Conservation (phyloP, 1,140 invertebrate species). For the Danaus plexippus region DNA sequence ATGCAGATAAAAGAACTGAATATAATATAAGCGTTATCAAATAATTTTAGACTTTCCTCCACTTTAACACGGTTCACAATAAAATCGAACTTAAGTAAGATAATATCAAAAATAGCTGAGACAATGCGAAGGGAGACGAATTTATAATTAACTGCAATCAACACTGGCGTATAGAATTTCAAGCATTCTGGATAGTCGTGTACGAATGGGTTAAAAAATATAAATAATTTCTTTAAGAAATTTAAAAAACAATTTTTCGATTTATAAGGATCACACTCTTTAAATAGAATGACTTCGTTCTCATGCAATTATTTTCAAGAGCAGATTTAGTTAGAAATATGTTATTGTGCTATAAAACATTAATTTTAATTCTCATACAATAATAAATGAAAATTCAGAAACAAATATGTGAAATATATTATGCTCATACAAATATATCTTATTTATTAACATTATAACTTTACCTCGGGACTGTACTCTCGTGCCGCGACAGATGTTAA, state of each 20-base stretch:
- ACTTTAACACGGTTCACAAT: too few species aligned
- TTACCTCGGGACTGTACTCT: conserved; percentile 29
- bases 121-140: conserved; percentile 63
- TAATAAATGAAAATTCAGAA: conserved; percentile 1
- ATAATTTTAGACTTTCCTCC: conserved; percentile 19
- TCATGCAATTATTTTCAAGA: too few species aligned
- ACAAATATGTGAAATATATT: too few species aligned
- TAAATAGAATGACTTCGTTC: too few species aligned
- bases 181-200: conserved; percentile 44
- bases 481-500: conserved; percentile 67
- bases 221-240: neutral
- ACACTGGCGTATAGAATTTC: conserved; percentile 70
- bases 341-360: conserved; percentile 3
- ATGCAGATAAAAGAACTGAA: conserved; percentile 51
- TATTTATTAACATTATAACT: conserved; percentile 2
- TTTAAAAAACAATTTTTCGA: too few species aligned
- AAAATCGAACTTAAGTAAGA: conserved; percentile 10
- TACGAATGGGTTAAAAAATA: conserved; percentile 19
- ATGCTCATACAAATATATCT: too few species aligned
- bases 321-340: too few species aligned
- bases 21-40: conserved; percentile 12
- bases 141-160: conserved; percentile 72
- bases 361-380: neutral
- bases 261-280: too few species aligned
- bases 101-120: conserved; percentile 45